Conservation (phyloP, 2,888 invertebrate genomes). For the Cremastinae sp. region DNA sequence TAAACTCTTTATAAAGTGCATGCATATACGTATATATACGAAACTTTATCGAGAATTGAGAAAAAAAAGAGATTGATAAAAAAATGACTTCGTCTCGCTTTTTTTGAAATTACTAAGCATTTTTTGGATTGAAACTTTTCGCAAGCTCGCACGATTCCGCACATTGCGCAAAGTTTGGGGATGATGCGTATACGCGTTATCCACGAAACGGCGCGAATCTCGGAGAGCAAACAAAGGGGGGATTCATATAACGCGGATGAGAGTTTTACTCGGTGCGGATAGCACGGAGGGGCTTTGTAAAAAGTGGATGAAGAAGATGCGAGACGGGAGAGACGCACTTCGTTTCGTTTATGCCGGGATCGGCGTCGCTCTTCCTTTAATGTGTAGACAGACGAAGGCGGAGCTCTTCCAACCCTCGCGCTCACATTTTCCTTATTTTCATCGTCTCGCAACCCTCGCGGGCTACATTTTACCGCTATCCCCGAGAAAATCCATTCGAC, state of each 20-base stretch:
- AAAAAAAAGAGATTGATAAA: no score
- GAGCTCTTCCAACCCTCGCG: slow-evolving; percentile 34
- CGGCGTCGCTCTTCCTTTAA: slow-evolving; percentile 51
- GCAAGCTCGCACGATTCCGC: slow-evolving; percentile 18
- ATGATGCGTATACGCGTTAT: slow-evolving; percentile 58
- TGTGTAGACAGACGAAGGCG: slow-evolving; percentile 8
- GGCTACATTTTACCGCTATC: slow-evolving; percentile 35
- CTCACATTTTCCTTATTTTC: slow-evolving; percentile 29
- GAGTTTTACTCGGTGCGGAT: slow-evolving; percentile 39
- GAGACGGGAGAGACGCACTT: slow-evolving; percentile 22
- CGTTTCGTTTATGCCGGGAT: slow-evolving; percentile 50
- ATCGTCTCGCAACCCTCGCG: slow-evolving; percentile 20
- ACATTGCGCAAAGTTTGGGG: slow-evolving; percentile 5
- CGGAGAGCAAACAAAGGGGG: slow-evolving; percentile 63
- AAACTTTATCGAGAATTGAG: no score
- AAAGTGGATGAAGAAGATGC: no score
- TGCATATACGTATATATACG: no score
- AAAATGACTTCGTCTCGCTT: not conserved
- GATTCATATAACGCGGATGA: slow-evolving; percentile 45
- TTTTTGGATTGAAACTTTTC: no score
- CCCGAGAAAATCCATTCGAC: slow-evolving; percentile 52
- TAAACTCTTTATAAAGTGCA: no score
- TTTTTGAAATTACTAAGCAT: no score
- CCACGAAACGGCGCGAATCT: slow-evolving; percentile 55
- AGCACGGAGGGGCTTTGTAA: slow-evolving; percentile 25